Percentiles rank a stretch among this genome's conserved stretches.
Evolutionary conservation across 1,140 invertebrate genomes (phyloP).

Genomic region (Drosophila virilis): DNA sequence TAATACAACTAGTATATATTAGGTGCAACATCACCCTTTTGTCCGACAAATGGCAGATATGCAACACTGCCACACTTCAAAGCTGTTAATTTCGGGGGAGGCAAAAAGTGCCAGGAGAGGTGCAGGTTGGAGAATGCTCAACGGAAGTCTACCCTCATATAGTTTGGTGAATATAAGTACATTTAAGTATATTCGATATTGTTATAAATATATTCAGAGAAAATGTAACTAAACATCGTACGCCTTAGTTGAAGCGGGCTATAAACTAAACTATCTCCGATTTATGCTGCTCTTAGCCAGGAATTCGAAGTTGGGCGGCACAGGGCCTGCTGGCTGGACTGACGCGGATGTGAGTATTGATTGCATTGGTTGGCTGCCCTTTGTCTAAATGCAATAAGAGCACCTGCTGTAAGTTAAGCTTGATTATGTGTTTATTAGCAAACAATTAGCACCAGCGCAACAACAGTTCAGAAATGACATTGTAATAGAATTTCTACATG

Average conservation of each 20-base stretch:
- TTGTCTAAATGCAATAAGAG: conserved; percentile 75
- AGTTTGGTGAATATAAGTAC: no score
- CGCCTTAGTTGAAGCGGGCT: conserved; percentile 56
- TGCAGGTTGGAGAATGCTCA: no score
- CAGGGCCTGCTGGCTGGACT: not conserved
- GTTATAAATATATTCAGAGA: no score
- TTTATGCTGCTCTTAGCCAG: conserved; percentile 22
- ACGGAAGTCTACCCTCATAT: no score
- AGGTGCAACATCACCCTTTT: no score
- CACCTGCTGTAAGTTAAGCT: conserved; percentile 66
- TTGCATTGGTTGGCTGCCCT: conserved; percentile 16
- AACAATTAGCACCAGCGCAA: conserved; percentile 59
- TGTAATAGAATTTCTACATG: not conserved
- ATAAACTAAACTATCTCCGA: conserved; percentile 77
- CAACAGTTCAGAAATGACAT: not conserved
- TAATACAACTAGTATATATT: no score
- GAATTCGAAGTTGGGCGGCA: not conserved
- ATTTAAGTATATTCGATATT: no score
- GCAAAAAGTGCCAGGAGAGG: no score
- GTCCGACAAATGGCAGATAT: not conserved
- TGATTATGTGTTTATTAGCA: conserved; percentile 80
- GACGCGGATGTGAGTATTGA: not conserved
- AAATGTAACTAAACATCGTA: no score
- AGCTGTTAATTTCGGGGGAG: no score
- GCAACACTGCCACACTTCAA: not conserved